These are phyloP conservation scores for Philereme vetulata DNA, from an alignment of 2,888 invertebrate genomes.

Conservation along the genomic window DNA sequence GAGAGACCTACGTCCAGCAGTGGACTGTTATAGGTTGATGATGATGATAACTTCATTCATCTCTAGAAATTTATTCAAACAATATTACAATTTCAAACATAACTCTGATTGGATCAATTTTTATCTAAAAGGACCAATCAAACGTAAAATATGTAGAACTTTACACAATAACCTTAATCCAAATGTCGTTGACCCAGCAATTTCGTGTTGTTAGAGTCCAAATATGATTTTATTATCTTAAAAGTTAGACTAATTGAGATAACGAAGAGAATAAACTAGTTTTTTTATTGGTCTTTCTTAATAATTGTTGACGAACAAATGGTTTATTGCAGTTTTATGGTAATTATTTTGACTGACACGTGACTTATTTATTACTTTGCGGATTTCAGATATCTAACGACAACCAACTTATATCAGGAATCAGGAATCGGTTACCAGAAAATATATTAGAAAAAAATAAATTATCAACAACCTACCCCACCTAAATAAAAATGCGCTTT, in stretches of 20 bases:
- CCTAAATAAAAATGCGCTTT: too few relatives aligned
- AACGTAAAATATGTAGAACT: slow-evolving; percentile 36
- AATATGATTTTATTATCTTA: slow-evolving; percentile 46
- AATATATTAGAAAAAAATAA: too few relatives aligned
- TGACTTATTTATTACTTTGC: slow-evolving; percentile 5
- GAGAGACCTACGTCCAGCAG: too few relatives aligned
- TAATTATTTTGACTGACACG: slow-evolving; percentile 23
- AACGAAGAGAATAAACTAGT: slow-evolving; percentile 46
- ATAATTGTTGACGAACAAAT: slow-evolving; percentile 48
- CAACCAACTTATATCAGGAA: too few relatives aligned
- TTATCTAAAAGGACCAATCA: slow-evolving; percentile 39
- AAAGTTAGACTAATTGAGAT: slow-evolving; percentile 42
- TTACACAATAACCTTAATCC: slow-evolving; percentile 37
- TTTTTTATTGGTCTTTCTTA: slow-evolving; percentile 51
- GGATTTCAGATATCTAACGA: background rate
- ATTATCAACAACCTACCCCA: too few relatives aligned
- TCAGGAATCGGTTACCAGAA: too few relatives aligned
- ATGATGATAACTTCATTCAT: background rate
- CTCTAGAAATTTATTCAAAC: slow-evolving; percentile 11
- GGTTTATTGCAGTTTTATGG: slow-evolving; percentile 38
- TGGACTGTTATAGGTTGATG: too few relatives aligned
- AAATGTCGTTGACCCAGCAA: slow-evolving; percentile 40
- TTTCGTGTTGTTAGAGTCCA: slow-evolving; percentile 38
- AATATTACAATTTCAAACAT: slow-evolving; percentile 24
- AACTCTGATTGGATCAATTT: slow-evolving; percentile 36